Base-by-base conservation (phyloP, 2,888 invertebrate genomes). In the Emmelina monodactyla region DNA sequence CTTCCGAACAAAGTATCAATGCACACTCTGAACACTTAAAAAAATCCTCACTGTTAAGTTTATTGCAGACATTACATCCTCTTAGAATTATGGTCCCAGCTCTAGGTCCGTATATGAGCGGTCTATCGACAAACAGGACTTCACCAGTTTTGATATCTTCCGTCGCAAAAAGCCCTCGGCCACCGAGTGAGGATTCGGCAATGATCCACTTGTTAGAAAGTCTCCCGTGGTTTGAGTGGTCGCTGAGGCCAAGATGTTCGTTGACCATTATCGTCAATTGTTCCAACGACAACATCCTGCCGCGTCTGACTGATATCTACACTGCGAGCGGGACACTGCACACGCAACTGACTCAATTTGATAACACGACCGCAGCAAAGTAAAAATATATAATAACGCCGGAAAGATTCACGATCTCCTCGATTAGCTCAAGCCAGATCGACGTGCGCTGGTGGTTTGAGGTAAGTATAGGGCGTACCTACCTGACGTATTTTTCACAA, bases 101-200 rank as follows among this genome's bases (percentile, higher is more conserved):
- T 31, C 88, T 83, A 0, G 90, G 89, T 0, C 92, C 91, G 33
- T 84, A 62, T 28, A 91, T 73, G 29, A 92, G 62, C 1, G 92
- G 87, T 35, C 72, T 76, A 57, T 92, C 92, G 9, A 82, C 75
- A 53, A 88, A 90, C 33, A 92, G 82, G 16, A 88, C 60, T 61
- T 91, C 89, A 25, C 89, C 89, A 16, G 78, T 57, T 37, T 68
- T 59, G 28, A 91, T 86, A 51, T 89, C 84, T 41, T 84, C 79
- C 2, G 72, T 82, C 12, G 91, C 88, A 46, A 91, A 83, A 2
- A 92, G 58, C 2, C 91, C 91, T 14, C 89, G 85, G 5, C 91
- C 91, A 30, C 86, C 85, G 5, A 87, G 55, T 12, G 65, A 50
- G 1, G 90, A 89, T 43, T 80, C 66, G 34, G 59, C 69, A 37